Base-by-base conservation (phyloP, 2,888 invertebrate genomes). In the Plutella xylostella region DNA sequence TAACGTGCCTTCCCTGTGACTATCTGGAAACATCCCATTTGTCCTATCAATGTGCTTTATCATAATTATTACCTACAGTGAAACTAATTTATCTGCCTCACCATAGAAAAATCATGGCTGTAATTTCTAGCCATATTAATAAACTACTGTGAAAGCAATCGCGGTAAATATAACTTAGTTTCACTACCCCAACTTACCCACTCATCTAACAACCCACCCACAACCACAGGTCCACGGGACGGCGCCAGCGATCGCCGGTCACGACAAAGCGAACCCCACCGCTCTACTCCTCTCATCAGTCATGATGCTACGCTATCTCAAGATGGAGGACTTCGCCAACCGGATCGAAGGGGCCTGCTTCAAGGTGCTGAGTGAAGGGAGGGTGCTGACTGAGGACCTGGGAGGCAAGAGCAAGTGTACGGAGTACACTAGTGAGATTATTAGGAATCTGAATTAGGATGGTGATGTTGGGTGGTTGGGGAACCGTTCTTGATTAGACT, bases 161-260 rank as follows among this genome's bases (percentile, higher is more conserved):
- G n/a, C n/a, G n/a, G n/a, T n/a, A n/a, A n/a, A n/a, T n/a, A n/a
- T n/a, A n/a, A n/a, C n/a, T n/a, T n/a, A n/a, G n/a, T n/a, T n/a
- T n/a, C n/a, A n/a, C n/a, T n/a, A n/a, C n/a, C n/a, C n/a, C n/a
- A n/a, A n/a, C n/a, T n/a, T n/a, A n/a, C n/a, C n/a, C n/a, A n/a
- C n/a, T n/a, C n/a, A n/a, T n/a, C n/a, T n/a, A n/a, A n/a, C n/a
- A n/a, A n/a, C n/a, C n/a, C n/a, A n/a, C n/a, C n/a, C n/a, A n/a
- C n/a, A n/a, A n/a, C n/a, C n/a, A n/a, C 58, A 95, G 93, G 96
- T 97, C 3, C 98, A 98, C 69, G 98, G 98, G 35, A 98, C 98
- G 12, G 98, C 98, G 1, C 98, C 98, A 0, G 92, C 95, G 55
- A 98, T 98, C 65, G 98, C 97, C 35, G 98, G 98, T 9, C 90